Conservation (phyloP, 2,888 invertebrate species). For the Liopterus haemorrhoidalis region DNA sequence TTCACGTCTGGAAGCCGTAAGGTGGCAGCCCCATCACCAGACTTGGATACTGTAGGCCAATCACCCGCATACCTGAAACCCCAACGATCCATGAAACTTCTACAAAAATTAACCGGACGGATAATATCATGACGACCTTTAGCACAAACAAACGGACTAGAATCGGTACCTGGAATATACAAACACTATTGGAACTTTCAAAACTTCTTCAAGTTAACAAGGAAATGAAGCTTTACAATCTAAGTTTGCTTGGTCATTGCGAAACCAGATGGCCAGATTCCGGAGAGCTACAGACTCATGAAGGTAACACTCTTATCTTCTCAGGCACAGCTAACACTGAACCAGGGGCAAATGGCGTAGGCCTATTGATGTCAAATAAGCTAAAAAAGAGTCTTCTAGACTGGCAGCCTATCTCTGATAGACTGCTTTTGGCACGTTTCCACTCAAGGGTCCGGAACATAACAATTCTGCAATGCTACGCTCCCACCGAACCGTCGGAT, state of each 20-base stretch:
- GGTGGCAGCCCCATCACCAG: slow-evolving; percentile 4
- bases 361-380: too few species aligned
- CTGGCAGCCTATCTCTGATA: slow-evolving; percentile 12
- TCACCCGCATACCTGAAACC: slow-evolving; percentile 4
- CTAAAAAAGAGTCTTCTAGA: slow-evolving; percentile 8
- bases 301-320: too few species aligned
- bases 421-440: slow-evolving; percentile 6
- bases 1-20: too few species aligned
- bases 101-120: slow-evolving; percentile 1
- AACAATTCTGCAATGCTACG: slow-evolving; percentile 19
- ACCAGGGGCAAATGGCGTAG: too few species aligned
- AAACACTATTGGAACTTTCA: slow-evolving; percentile 4
- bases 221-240: slow-evolving; percentile 5
- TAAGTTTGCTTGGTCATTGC: neutral
- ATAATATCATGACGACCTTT: slow-evolving; percentile 3
- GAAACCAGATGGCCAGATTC: slow-evolving; percentile 1
- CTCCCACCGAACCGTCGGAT: slow-evolving; percentile 17
- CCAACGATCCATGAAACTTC: slow-evolving; percentile 5
- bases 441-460: slow-evolving; percentile 16
- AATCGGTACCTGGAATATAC: slow-evolving; percentile 9
- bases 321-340: too few species aligned
- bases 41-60: slow-evolving; percentile 6
- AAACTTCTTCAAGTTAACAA: neutral
- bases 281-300: too few species aligned
- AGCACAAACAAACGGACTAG: neutral